Conservation (phyloP, 2,113 vertebrate species). For the Copsychus sechellarum region DNA sequence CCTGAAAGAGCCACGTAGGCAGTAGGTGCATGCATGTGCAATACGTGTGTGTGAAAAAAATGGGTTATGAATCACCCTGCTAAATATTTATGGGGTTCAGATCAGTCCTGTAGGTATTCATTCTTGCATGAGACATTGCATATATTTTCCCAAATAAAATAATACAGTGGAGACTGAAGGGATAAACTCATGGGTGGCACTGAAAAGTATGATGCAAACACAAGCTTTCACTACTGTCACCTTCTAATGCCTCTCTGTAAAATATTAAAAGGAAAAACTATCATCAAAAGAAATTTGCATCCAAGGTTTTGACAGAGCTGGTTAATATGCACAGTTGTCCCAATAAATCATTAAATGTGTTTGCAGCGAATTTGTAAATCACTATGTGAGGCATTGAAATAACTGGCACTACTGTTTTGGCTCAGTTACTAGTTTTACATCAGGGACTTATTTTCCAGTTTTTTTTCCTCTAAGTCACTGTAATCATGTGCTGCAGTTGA, state of each 20-base stretch:
- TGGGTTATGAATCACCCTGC: neutral
- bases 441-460: slow-evolving; percentile 78
- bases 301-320: slow-evolving; percentile 10
- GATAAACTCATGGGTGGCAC: slow-evolving; percentile 22
- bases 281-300: slow-evolving; percentile 40
- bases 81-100: neutral
- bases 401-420: slow-evolving; percentile 83
- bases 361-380: slow-evolving; percentile 62
- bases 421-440: slow-evolving; percentile 71
- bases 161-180: slow-evolving; percentile 19
- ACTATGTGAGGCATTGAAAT: slow-evolving; percentile 70
- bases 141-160: slow-evolving; percentile 53
- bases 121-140: slow-evolving; percentile 20
- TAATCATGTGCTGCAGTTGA: slow-evolving; percentile 73
- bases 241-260: slow-evolving; percentile 14
- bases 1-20: neutral
- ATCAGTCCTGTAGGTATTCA: slow-evolving; percentile 13
- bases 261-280: slow-evolving; percentile 42
- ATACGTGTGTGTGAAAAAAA: neutral
- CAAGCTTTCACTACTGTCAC: neutral
- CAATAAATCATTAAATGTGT: slow-evolving; percentile 57
- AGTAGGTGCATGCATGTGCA: neutral
- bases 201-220: neutral
- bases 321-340: slow-evolving; percentile 49
- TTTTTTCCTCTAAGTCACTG: slow-evolving; percentile 60